phyloP scores from a whole-genome alignment of 2,113 vertebrate genomes.

The Cynoglossus semilaevis region DNA sequence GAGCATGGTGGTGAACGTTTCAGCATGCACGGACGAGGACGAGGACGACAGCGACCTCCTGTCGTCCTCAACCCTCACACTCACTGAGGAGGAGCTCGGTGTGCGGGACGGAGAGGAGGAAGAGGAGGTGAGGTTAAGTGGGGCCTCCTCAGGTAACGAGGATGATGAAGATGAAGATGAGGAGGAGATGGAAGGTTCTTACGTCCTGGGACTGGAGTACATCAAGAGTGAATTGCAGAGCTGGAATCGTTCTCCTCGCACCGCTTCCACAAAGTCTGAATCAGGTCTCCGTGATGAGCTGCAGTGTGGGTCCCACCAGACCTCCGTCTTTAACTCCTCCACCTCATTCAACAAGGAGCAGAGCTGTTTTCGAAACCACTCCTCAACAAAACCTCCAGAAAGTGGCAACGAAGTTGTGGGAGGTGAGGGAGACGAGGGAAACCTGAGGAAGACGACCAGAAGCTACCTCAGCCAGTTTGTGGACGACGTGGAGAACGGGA shows the following conservation, averaged over 20 bases:
- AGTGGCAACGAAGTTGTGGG: neutral
- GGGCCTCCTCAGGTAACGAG: constrained; percentile 81
- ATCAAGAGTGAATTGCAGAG: constrained; percentile 91
- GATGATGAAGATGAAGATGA: constrained; percentile 87
- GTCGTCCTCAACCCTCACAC: constrained; percentile 95
- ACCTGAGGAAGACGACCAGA: constrained; percentile 55
- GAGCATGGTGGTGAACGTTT: constrained; percentile 98
- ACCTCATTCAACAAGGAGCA: constrained; percentile 69
- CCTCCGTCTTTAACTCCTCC: constrained; percentile 52
- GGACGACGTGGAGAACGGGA: constrained; percentile 95
- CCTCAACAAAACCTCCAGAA: constrained; percentile 56
- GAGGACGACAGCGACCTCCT: constrained; percentile 97
- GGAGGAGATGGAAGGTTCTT: constrained; percentile 85
- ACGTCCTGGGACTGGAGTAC: constrained; percentile 87
- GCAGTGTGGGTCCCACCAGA: constrained; percentile 75
- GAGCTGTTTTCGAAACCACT: constrained; percentile 71
- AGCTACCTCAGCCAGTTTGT: constrained; percentile 78
- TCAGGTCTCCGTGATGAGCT: constrained; percentile 81
- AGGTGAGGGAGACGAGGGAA: constrained; percentile 40
- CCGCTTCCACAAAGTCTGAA: constrained; percentile 74
- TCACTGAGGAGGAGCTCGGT: constrained; percentile 94
- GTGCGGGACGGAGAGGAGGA: constrained; percentile 88
- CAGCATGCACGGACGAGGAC: constrained; percentile 91
- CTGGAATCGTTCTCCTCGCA: constrained; percentile 83
- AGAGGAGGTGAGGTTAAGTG: constrained; percentile 84